Evolutionary conservation across 2,113 vertebrate genomes (phyloP).

Genomic region (Aldabrachelys gigantea): DNA sequence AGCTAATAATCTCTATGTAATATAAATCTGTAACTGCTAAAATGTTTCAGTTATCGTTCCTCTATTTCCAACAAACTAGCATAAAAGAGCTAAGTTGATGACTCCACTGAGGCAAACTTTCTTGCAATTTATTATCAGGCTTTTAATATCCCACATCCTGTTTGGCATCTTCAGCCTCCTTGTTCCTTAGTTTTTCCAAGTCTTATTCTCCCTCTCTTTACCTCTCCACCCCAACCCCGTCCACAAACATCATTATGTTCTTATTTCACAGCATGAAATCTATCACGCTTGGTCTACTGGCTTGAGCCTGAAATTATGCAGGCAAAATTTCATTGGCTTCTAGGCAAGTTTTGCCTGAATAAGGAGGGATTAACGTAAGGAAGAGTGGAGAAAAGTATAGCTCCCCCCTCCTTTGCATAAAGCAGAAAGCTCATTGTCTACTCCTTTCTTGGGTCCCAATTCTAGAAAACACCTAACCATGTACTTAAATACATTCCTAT

Average conservation of each 20-base stretch:
- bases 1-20: conserved; percentile 8
- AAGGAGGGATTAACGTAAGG: background rate
- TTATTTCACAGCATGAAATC: conserved; percentile 4
- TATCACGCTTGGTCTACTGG: background rate
- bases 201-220: background rate
- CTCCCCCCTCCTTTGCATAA: background rate
- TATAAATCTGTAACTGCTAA: conserved; percentile 23
- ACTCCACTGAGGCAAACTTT: background rate
- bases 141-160: conserved; percentile 8
- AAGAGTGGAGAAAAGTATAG: background rate
- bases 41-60: background rate
- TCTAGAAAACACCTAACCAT: no score
- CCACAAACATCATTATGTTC: background rate
- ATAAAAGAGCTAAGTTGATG: background rate
- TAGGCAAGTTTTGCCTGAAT: background rate
- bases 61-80: background rate
- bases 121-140: background rate
- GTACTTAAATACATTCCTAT: no score
- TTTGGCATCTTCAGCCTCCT: background rate
- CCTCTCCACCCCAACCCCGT: background rate
- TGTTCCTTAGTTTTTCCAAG: background rate
- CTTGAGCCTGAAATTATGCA: background rate
- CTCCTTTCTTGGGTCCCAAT: no score
- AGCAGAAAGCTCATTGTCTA: background rate
- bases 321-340: conserved; percentile 4